Conservation (phyloP, 2,888 invertebrate species). For the Spilarctia lutea region DNA sequence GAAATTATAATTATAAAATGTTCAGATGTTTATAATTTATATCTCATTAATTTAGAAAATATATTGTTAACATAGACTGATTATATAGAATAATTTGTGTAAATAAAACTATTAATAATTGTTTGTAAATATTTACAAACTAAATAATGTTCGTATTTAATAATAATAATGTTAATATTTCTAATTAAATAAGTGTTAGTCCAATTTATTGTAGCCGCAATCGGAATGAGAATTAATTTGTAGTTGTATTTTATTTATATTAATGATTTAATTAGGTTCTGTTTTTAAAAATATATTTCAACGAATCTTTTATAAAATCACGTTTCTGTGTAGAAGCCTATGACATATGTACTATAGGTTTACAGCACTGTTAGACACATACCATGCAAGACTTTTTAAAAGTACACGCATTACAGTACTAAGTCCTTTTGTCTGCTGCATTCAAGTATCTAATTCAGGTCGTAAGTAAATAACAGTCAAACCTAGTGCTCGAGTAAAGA, state of each 20-base stretch:
- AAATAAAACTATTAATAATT: constrained; percentile 43
- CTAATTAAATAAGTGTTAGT: constrained; percentile 48
- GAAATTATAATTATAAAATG: constrained; percentile 22
- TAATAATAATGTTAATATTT: constrained; percentile 46
- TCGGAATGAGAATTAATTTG: constrained; percentile 14
- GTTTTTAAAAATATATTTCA: not conserved
- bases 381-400: no score
- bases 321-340: no score
- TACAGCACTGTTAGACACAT: no score
- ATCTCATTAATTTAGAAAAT: constrained; percentile 41
- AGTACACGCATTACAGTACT: no score
- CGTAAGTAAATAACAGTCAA: not conserved
- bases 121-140: constrained; percentile 61
- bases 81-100: constrained; percentile 69
- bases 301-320: not conserved
- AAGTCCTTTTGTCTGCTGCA: not conserved
- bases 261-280: not conserved
- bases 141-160: constrained; percentile 50
- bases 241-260: not conserved
- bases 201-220: constrained; percentile 37
- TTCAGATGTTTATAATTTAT: constrained; percentile 41
- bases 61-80: constrained; percentile 80
- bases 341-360: no score
- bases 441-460: not conserved
- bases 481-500: no score